phyloP scores from a whole-genome alignment of 2,888 invertebrate genomes.

The Plebejus argus region DNA sequence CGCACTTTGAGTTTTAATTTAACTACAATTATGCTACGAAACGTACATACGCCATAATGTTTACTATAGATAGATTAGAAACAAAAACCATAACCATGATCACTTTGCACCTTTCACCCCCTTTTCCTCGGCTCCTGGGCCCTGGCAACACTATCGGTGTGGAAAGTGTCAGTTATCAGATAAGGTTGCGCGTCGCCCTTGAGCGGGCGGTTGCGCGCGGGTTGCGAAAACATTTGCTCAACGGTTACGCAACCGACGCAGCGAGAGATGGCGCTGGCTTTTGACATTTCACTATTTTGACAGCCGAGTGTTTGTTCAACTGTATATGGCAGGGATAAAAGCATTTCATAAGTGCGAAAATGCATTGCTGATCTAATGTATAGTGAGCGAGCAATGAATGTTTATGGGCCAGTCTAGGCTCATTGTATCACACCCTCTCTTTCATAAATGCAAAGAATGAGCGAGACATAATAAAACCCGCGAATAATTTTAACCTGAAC shows the following conservation, averaged over 20 bases:
- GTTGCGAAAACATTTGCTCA: constrained; percentile 13
- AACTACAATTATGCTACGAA: not conserved
- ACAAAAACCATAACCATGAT: not conserved
- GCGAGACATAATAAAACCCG: not conserved
- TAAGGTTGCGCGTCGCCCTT: constrained; percentile 6
- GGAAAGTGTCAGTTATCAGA: constrained; percentile 14
- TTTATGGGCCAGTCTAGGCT: not conserved
- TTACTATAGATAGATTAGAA: not conserved
- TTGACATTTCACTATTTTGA: constrained; percentile 4
- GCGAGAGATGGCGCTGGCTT: not conserved
- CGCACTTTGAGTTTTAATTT: too few species aligned
- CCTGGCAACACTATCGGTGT: not conserved
- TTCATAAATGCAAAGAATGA: not conserved
- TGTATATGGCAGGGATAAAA: not conserved
- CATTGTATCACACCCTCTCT: not conserved
- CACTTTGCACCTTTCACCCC: not conserved
- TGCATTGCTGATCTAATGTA: not conserved
- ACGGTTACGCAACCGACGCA: not conserved
- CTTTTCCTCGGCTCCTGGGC: not conserved
- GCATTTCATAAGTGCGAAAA: constrained; percentile 14
- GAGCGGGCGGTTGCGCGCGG: constrained; percentile 4
- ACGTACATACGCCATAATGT: not conserved
- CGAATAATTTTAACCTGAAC: too few species aligned
- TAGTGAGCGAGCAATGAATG: not conserved
- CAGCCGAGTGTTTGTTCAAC: not conserved